Conservation (phyloP, 1,140 invertebrate genomes). For the Calephelis nemesis region DNA sequence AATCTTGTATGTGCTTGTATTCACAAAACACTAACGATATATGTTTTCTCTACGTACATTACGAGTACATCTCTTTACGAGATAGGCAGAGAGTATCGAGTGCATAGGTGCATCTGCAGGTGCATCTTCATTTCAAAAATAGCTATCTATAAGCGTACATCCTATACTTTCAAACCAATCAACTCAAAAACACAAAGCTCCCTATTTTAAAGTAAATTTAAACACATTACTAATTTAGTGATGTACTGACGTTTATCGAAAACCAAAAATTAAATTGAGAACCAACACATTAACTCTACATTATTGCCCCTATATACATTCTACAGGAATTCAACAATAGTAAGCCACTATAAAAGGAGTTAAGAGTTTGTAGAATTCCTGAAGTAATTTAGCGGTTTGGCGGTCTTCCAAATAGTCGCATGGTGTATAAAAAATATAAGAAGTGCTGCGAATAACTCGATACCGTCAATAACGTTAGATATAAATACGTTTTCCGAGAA, state of each 20-base stretch:
- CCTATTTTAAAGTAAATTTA: too few species aligned
- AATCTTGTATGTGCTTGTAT: too few species aligned
- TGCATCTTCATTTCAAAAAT: too few species aligned
- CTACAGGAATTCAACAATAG: background rate
- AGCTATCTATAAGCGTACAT: too few species aligned
- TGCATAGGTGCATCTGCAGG: too few species aligned
- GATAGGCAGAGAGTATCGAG: too few species aligned
- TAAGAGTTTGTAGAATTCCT: slow-evolving; percentile 12
- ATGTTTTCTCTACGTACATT: too few species aligned
- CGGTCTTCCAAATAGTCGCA: slow-evolving; percentile 4
- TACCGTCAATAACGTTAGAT: slow-evolving; percentile 16
- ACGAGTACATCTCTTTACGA: too few species aligned
- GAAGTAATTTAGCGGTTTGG: slow-evolving; percentile 14
- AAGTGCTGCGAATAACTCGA: slow-evolving; percentile 17
- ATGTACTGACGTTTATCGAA: background rate
- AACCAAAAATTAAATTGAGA: background rate
- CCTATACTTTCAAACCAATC: too few species aligned
- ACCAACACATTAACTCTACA: background rate
- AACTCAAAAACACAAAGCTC: too few species aligned
- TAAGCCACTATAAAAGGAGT: slow-evolving; percentile 5
- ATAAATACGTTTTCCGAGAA: slow-evolving; percentile 19
- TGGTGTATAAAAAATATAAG: slow-evolving; percentile 9
- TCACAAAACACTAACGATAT: too few species aligned
- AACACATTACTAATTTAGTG: background rate
- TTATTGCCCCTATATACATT: slow-evolving; percentile 7